A percentile compares a stretch with the other conserved stretches of the same genome.
phyloP scores from a whole-genome alignment of 2,113 vertebrate species.

The cattle (Bos taurus) region DNA sequence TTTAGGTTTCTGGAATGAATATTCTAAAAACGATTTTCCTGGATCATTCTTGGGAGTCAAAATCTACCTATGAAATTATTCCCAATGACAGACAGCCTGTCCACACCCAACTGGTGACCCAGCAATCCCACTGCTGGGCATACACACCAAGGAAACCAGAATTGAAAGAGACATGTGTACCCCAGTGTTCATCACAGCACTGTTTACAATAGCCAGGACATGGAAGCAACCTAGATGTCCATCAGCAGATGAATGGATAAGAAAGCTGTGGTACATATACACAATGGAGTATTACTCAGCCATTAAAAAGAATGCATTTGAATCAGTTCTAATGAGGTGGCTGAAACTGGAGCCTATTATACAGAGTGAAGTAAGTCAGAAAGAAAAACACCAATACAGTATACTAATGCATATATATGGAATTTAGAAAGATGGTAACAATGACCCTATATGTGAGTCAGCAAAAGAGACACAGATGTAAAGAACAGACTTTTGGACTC shows the following conservation, averaged over 20 bases:
- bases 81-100: background rate
- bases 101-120: background rate
- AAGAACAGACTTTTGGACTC: background rate
- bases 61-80: background rate
- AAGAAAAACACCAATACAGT: background rate
- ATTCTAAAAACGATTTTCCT: background rate
- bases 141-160: background rate
- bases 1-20: background rate
- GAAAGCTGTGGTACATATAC: background rate
- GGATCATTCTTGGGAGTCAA: background rate
- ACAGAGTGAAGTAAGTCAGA: background rate
- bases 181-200: background rate
- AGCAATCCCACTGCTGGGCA: background rate
- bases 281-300: background rate
- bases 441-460: background rate
- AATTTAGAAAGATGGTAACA: background rate
- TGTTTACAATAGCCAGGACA: background rate
- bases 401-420: background rate
- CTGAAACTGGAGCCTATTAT: background rate
- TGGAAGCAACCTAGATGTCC: background rate
- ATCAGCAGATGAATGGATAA: rapidly evolving
- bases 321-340: background rate
- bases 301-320: background rate
- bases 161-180: background rate
- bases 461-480: background rate